Evolutionary conservation across 2,113 vertebrate species (phyloP).

Genomic region (Chlamydotis undulata): DNA sequence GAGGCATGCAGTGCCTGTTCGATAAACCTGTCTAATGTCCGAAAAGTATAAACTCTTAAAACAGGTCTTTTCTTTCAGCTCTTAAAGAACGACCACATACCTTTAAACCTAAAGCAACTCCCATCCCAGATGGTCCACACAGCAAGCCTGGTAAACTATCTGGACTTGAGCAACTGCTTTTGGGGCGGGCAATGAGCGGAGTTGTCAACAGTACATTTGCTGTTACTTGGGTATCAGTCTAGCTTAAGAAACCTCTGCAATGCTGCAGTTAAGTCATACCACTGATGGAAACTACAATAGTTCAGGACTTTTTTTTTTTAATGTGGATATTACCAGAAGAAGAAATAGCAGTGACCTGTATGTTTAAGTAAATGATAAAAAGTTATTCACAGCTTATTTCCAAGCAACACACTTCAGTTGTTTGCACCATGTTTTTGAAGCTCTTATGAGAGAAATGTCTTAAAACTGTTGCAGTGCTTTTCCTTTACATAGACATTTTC

Average conservation of each 20-base stretch:
- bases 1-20: neutral
- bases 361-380: neutral
- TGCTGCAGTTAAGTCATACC: neutral
- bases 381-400: neutral
- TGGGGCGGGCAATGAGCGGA: neutral
- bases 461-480: neutral
- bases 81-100: constrained; percentile 44
- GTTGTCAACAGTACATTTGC: neutral
- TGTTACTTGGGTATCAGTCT: neutral
- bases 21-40: neutral
- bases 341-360: neutral
- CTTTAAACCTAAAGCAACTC: constrained; percentile 58
- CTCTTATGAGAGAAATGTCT: neutral
- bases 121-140: constrained; percentile 29
- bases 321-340: neutral
- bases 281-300: neutral
- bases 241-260: neutral
- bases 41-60: neutral
- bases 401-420: neutral
- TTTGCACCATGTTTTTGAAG: neutral
- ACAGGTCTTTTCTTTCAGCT: constrained; percentile 68
- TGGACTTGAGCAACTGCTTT: neutral
- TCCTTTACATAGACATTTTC: neutral
- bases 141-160: constrained; percentile 74
- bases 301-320: neutral